These are phyloP conservation scores for Cacatua alba DNA, from an alignment of 2,113 vertebrate species.

Conservation along the genomic window DNA sequence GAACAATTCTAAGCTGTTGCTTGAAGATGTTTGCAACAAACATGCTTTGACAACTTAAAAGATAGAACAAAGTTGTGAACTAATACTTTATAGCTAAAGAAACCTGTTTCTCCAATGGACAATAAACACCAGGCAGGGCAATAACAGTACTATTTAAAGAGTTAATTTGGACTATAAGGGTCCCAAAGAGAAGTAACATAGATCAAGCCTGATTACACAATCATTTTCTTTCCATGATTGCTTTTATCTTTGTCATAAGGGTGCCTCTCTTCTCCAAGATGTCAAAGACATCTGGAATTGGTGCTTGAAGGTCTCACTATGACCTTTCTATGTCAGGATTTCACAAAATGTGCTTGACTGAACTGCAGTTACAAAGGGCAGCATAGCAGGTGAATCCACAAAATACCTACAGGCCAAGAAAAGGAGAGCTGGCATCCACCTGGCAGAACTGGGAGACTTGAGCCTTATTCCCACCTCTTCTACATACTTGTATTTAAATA, in stretches of 20 bases:
- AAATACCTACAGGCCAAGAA: not conserved
- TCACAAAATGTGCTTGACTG: not conserved
- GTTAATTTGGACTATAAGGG: not conserved
- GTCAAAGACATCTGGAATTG: not conserved
- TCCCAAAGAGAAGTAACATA: not conserved
- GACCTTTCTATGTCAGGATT: not conserved
- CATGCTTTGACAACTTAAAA: not conserved
- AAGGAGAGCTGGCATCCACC: not conserved
- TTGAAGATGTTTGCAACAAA: not conserved
- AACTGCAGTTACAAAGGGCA: not conserved
- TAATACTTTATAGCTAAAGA: not conserved
- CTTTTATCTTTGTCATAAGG: not conserved
- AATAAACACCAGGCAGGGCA: not conserved
- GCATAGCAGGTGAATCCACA: not conserved
- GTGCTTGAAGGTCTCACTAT: not conserved
- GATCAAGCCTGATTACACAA: not conserved
- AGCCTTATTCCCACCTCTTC: not conserved
- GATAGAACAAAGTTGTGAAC: not conserved
- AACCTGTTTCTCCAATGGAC: not conserved
- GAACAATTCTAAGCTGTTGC: not conserved
- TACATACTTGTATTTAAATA: not conserved
- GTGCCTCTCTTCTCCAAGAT: not conserved
- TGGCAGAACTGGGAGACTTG: not conserved
- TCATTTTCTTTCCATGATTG: not conserved
- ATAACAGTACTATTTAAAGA: not conserved